Percentiles rank a stretch among this genome's conserved stretches.
These are phyloP conservation scores for Aythya baeri DNA, from an alignment of 2,113 vertebrate genomes.

Conservation along the genomic window DNA sequence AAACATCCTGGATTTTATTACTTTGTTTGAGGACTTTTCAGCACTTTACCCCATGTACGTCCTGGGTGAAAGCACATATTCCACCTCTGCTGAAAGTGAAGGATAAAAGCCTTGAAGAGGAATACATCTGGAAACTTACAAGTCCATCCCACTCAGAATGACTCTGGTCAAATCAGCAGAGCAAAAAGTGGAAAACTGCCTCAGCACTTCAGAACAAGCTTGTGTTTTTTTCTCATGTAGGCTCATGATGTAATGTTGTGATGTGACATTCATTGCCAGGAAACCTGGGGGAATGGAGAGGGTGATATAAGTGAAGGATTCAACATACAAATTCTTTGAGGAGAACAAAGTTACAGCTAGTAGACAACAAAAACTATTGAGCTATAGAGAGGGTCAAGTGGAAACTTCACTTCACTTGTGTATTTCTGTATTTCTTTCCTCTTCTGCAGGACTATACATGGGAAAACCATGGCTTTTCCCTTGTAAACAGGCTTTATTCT, in stretches of 20 bases:
- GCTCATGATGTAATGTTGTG: background rate
- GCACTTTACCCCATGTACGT: background rate
- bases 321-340: background rate
- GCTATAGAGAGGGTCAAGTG: background rate
- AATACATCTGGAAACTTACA: background rate
- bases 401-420: background rate
- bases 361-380: background rate
- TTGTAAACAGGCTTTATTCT: slow-evolving; percentile 88
- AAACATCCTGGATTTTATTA: background rate
- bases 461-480: slow-evolving; percentile 89
- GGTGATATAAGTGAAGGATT: background rate
- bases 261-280: background rate
- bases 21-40: background rate
- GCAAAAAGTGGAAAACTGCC: background rate
- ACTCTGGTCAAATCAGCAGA: background rate
- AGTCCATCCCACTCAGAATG: background rate
- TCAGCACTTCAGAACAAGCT: background rate
- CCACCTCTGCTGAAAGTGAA: background rate
- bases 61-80: background rate
- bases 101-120: background rate
- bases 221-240: background rate
- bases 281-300: background rate
- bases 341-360: background rate
- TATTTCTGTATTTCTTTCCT: background rate
- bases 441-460: slow-evolving; percentile 84